Conservation (phyloP, 2,113 vertebrate species). For the Asarcornis scutulata region DNA sequence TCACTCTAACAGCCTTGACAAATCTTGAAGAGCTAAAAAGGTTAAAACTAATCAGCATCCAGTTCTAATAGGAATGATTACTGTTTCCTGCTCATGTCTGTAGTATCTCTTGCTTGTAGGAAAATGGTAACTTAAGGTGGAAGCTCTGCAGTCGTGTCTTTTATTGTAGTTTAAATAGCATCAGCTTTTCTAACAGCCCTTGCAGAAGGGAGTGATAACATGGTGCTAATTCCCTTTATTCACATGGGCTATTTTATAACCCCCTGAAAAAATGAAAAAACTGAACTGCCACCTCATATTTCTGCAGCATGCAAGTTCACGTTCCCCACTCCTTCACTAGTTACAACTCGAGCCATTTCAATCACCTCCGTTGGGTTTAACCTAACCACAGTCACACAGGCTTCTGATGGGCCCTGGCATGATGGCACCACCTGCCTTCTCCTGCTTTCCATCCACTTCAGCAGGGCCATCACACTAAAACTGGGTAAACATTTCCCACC, state of each 20-base stretch:
- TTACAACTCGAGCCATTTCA: background rate
- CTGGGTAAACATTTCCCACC: background rate
- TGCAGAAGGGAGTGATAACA: background rate
- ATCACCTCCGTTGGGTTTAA: background rate
- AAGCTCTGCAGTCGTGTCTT: background rate
- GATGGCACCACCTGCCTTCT: background rate
- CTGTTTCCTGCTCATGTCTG: constrained; percentile 48
- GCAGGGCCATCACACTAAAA: background rate
- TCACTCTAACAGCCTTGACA: constrained; percentile 67
- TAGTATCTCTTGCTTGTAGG: constrained; percentile 14
- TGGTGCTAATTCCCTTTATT: background rate
- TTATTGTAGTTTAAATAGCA: background rate
- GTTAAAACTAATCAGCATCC: constrained; percentile 63
- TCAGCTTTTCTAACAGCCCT: background rate
- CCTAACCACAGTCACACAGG: background rate
- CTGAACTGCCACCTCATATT: background rate
- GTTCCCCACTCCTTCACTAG: background rate
- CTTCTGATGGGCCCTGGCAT: background rate
- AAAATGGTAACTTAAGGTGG: background rate
- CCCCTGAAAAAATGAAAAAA: background rate
- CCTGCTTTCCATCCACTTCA: background rate
- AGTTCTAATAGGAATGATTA: constrained; percentile 66
- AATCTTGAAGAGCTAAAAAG: constrained; percentile 67
- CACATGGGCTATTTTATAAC: background rate
- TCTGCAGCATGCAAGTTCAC: background rate